Conservation (phyloP, 1,140 invertebrate genomes). For the Calephelis virginiensis region DNA sequence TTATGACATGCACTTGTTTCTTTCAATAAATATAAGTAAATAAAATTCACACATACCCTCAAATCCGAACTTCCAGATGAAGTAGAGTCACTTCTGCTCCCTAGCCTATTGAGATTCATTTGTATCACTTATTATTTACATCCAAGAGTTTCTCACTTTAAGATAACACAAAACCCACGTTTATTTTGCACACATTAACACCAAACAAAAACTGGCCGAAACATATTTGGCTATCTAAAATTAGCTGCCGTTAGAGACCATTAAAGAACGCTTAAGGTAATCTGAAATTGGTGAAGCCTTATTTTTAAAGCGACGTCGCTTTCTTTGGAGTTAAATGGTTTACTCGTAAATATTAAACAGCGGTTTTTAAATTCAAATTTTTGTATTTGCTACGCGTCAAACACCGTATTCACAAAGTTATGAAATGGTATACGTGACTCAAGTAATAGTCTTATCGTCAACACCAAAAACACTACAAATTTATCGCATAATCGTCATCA, state of each 20-base stretch:
- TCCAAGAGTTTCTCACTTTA: conserved; percentile 20
- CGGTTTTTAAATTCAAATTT: conserved; percentile 22
- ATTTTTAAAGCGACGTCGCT: conserved; percentile 27
- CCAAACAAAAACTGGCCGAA: conserved; percentile 16
- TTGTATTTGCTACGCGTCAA: conserved; percentile 7
- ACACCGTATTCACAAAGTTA: conserved; percentile 21
- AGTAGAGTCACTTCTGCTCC: conserved; percentile 56
- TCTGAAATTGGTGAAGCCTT: conserved; percentile 32
- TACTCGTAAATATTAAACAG: conserved; percentile 36
- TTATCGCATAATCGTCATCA: conserved; percentile 65
- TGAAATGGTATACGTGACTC: conserved; percentile 71
- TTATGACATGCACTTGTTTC: no score
- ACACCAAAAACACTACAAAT: conserved; percentile 56
- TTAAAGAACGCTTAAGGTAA: conserved; percentile 35
- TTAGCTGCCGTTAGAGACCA: conserved; percentile 30
- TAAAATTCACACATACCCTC: conserved; percentile 44
- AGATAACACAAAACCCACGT: conserved; percentile 21
- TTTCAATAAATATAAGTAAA: background rate
- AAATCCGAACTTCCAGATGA: conserved; percentile 62
- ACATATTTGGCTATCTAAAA: conserved; percentile 25
- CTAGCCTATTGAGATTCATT: conserved; percentile 57
- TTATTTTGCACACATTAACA: conserved; percentile 23
- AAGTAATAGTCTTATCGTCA: conserved; percentile 58
- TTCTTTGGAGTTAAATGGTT: conserved; percentile 44
- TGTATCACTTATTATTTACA: conserved; percentile 21